phyloP scores from a whole-genome alignment of 2,888 invertebrate genomes.

The Apamea sordens region DNA sequence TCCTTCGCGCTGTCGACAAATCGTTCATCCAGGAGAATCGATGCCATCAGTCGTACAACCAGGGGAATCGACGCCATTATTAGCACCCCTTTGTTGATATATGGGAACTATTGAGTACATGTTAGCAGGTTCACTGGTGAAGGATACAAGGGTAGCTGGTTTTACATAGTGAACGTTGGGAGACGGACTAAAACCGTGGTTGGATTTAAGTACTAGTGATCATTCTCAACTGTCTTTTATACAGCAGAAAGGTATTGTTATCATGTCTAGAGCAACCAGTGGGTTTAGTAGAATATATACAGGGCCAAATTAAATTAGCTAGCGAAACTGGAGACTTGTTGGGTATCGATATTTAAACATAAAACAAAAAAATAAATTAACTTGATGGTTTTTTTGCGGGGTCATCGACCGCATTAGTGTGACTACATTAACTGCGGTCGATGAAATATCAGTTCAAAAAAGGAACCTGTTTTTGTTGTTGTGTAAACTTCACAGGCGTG shows the following conservation, averaged over 20 bases:
- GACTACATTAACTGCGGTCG: too few relatives aligned
- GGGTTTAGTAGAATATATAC: neutral
- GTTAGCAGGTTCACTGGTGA: conserved; percentile 46
- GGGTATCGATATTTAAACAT: neutral
- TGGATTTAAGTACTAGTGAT: neutral
- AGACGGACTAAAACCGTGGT: neutral
- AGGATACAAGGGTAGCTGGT: conserved; percentile 8
- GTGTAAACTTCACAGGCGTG: too few relatives aligned
- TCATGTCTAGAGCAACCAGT: neutral
- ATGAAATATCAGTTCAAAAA: too few relatives aligned
- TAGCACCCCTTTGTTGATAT: conserved; percentile 63
- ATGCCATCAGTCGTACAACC: conserved; percentile 36
- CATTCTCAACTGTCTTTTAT: neutral
- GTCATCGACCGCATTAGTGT: too few relatives aligned
- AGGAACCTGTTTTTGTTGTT: too few relatives aligned
- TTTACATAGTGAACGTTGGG: conserved; percentile 1
- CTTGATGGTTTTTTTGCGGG: too few relatives aligned
- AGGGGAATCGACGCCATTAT: conserved; percentile 61
- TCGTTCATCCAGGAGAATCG: conserved; percentile 47
- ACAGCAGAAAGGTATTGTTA: neutral
- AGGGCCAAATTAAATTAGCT: neutral
- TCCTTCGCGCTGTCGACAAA: conserved; percentile 14
- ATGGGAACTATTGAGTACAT: conserved; percentile 56
- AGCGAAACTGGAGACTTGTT: neutral
- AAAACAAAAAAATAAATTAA: too few relatives aligned